These are phyloP conservation scores for Pecten maximus DNA, from an alignment of 2,888 invertebrate species.

Conservation along the genomic window DNA sequence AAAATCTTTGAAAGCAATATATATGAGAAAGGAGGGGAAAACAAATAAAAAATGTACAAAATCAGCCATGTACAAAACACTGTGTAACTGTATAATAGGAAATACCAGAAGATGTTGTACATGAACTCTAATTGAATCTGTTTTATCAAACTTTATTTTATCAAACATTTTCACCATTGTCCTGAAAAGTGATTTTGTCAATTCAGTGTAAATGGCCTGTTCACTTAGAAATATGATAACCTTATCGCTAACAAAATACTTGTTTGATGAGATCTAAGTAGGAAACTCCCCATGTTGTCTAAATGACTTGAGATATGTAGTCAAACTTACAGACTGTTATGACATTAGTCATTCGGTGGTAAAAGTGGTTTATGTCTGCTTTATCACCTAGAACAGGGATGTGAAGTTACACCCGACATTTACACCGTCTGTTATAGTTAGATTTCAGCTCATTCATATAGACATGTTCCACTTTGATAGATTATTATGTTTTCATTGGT, in stretches of 20 bases:
- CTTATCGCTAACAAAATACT: background rate
- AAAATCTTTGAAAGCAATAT: too few species aligned
- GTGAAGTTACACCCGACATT: constrained; percentile 6
- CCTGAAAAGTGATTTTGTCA: background rate
- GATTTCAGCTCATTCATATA: background rate
- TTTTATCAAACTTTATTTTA: too few species aligned
- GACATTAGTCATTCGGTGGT: background rate
- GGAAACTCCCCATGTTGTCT: background rate
- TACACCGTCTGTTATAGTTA: background rate
- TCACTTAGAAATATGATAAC: background rate
- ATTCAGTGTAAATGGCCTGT: too few species aligned
- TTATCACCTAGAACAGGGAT: background rate
- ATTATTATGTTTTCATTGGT: too few species aligned
- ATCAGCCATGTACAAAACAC: too few species aligned
- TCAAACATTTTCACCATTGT: too few species aligned
- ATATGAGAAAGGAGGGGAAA: too few species aligned
- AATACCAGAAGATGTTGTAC: too few species aligned
- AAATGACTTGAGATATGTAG: background rate
- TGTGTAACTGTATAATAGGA: too few species aligned
- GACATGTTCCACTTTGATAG: too few species aligned
- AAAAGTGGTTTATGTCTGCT: background rate
- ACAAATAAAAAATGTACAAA: too few species aligned
- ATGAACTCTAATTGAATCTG: too few species aligned
- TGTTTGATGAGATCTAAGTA: background rate
- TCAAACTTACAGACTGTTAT: background rate